These are phyloP conservation scores for Pica pica DNA, from an alignment of 2,113 vertebrate genomes.

Conservation along the genomic window DNA sequence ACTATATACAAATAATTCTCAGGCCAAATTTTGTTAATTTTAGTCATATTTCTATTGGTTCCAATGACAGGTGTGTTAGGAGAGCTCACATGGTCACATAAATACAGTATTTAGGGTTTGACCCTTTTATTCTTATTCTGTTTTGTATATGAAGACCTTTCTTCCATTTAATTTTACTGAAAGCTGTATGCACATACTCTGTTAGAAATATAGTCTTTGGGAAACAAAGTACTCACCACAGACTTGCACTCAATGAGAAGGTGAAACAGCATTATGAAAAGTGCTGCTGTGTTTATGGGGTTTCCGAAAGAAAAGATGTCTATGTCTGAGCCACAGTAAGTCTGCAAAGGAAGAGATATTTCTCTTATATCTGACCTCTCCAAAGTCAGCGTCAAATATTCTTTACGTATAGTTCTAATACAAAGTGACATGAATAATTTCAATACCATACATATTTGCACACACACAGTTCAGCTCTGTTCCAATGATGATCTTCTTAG, in stretches of 20 bases:
- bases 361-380: too few relatives aligned
- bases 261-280: slow-evolving; percentile 87
- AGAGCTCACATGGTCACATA: neutral
- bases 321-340: slow-evolving; percentile 79
- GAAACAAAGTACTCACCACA: slow-evolving; percentile 79
- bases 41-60: neutral
- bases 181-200: neutral
- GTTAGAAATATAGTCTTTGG: neutral
- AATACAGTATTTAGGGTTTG: neutral
- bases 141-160: neutral
- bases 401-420: neutral
- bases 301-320: slow-evolving; percentile 86
- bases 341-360: slow-evolving; percentile 71
- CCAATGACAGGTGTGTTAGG: neutral
- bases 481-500: neutral
- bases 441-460: neutral
- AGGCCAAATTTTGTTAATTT: neutral
- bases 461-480: neutral
- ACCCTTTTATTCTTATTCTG: neutral
- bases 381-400: neutral
- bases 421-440: neutral
- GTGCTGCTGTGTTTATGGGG: slow-evolving; percentile 84
- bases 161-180: neutral
- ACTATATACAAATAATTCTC: neutral
- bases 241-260: slow-evolving; percentile 89